A percentile compares a stretch with the other conserved stretches of the same genome.
Evolutionary conservation across 2,888 invertebrate species (phyloP).

Genomic region (Eubasilissa splendida): DNA sequence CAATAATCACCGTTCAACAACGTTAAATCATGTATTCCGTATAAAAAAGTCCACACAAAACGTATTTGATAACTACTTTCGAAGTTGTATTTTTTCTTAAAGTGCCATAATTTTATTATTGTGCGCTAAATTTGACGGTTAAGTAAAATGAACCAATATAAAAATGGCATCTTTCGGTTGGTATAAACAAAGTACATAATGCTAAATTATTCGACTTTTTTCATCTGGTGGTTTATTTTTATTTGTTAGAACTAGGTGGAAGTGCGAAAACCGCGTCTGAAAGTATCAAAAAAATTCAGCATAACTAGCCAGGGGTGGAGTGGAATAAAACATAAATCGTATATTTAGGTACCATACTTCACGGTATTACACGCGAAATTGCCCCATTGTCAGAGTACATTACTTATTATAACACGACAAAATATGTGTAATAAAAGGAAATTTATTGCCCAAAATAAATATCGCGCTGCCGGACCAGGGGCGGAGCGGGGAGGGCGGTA

Average conservation of each 20-base stretch:
- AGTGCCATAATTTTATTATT: constrained; percentile 8
- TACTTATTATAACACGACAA: constrained; percentile 76
- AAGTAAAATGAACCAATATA: no score
- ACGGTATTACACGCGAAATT: constrained; percentile 66
- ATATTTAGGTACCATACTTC: constrained; percentile 58
- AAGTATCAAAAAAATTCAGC: constrained; percentile 15
- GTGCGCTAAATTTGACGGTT: background rate
- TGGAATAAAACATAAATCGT: constrained; percentile 57
- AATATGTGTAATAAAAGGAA: constrained; percentile 75
- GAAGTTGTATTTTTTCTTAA: background rate
- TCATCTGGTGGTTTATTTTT: background rate
- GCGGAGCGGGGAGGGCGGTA: constrained; percentile 25
- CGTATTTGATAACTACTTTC: background rate
- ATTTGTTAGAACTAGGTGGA: background rate
- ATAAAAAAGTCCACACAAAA: background rate
- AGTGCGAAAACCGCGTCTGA: background rate
- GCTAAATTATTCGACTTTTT: background rate
- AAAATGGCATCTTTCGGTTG: background rate
- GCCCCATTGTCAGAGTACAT: constrained; percentile 65
- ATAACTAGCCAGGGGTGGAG: constrained; percentile 46
- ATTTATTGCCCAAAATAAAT: constrained; percentile 73
- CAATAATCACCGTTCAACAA: background rate
- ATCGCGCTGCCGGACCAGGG: constrained; percentile 50
- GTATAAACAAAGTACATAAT: background rate
- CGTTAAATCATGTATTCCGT: background rate